Percentiles rank a stretch among this genome's conserved stretches.
phyloP scores from a whole-genome alignment of 2,113 vertebrate species.

The Plecotus auritus region DNA sequence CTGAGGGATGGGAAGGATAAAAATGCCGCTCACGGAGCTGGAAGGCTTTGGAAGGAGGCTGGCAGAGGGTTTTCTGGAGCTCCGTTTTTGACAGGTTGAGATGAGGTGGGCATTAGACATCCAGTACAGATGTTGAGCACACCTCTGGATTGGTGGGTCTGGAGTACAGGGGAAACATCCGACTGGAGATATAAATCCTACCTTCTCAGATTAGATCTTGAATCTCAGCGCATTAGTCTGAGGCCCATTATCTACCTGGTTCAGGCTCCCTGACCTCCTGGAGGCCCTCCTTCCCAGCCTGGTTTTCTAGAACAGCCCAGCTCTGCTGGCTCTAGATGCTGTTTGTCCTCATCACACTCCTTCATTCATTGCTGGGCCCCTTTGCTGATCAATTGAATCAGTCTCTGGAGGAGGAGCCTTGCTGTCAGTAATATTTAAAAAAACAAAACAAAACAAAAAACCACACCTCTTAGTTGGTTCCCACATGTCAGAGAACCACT shows the following conservation, averaged over 20 bases:
- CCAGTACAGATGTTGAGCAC: not conserved
- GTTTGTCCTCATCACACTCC: not conserved
- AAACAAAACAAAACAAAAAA: not conserved
- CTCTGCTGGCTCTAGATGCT: not conserved
- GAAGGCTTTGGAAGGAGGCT: not conserved
- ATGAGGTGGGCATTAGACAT: not conserved
- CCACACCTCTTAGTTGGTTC: not conserved
- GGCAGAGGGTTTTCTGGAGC: not conserved
- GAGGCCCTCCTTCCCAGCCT: not conserved
- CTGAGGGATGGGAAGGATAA: not conserved
- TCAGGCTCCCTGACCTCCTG: not conserved
- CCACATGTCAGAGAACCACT: not conserved
- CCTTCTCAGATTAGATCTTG: not conserved
- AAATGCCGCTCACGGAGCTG: not conserved
- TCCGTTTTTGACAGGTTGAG: not conserved
- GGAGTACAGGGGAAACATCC: rapidly evolving
- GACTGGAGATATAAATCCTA: not conserved
- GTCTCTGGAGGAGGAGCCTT: not conserved
- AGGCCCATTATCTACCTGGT: not conserved
- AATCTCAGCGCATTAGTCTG: not conserved
- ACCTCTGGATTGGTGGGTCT: not conserved
- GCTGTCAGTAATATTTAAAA: not conserved
- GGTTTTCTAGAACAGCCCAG: not conserved
- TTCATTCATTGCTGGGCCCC: not conserved
- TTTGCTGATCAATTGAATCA: not conserved